phyloP scores from a whole-genome alignment of 1,140 invertebrate species.

The Neodiprion fabricii region DNA sequence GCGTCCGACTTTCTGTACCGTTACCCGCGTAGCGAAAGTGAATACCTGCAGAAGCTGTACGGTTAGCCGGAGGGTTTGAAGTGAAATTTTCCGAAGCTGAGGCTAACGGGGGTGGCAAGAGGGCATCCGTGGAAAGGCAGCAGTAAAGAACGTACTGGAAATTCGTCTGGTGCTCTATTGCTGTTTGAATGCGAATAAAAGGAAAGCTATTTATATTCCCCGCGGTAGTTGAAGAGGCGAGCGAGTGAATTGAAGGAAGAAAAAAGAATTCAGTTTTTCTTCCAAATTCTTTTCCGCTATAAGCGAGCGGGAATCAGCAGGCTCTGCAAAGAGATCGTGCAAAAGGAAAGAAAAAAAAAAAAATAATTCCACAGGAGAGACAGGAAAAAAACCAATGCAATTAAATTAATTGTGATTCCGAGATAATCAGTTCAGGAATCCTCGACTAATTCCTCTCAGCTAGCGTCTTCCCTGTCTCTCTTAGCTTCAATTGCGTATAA shows the following conservation, averaged over 20 bases:
- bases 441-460: background rate
- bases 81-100: background rate
- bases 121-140: background rate
- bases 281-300: too few species aligned
- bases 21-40: background rate
- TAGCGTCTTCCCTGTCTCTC: background rate
- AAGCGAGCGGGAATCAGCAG: too few species aligned
- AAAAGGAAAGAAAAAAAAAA: background rate
- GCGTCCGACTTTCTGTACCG: background rate
- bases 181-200: slow-evolving; percentile 1
- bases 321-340: background rate
- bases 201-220: slow-evolving; percentile 7
- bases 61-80: background rate
- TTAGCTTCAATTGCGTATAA: background rate
- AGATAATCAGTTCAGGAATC: slow-evolving; percentile 1
- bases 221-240: background rate
- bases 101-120: background rate
- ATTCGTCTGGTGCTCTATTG: slow-evolving; percentile 1
- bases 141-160: background rate
- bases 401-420: background rate
- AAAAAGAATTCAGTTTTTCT: too few species aligned
- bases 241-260: too few species aligned
- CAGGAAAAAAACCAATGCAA: background rate
- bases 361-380: background rate
- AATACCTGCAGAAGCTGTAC: slow-evolving; percentile 2